Evolutionary conservation across 2,113 vertebrate species (phyloP).

Genomic region (Xenopus borealis): DNA sequence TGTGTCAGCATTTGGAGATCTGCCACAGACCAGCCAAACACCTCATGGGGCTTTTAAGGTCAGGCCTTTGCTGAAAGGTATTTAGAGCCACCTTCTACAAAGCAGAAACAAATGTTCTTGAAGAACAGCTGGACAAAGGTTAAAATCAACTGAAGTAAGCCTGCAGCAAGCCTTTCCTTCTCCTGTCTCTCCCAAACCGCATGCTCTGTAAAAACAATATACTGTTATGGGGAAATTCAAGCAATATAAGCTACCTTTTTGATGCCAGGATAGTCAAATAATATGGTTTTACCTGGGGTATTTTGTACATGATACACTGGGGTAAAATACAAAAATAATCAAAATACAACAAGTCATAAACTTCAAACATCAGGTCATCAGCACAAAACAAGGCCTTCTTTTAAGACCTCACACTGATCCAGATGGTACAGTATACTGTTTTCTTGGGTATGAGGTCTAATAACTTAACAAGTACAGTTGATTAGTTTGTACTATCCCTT

Average conservation of each 20-base stretch:
- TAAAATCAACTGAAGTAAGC: conserved; percentile 26
- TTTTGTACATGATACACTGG: neutral
- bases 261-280: neutral
- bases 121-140: conserved; percentile 35
- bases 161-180: neutral
- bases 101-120: conserved; percentile 44
- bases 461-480: too few relatives aligned
- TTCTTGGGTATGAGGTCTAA: too few relatives aligned
- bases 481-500: too few relatives aligned
- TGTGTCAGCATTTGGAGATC: conserved; percentile 42
- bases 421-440: neutral
- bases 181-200: neutral
- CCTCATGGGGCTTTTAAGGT: conserved; percentile 44
- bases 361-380: neutral
- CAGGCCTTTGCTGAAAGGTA: conserved; percentile 43
- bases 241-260: neutral
- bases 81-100: conserved; percentile 45
- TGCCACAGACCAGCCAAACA: conserved; percentile 40
- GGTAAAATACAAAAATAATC: neutral
- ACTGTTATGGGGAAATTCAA: neutral
- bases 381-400: neutral
- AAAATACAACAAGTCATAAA: too few relatives aligned
- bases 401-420: neutral
- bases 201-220: neutral
- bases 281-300: neutral